Evolutionary conservation across 1,140 invertebrate species (phyloP).

Genomic region (Drosophila triauraria): DNA sequence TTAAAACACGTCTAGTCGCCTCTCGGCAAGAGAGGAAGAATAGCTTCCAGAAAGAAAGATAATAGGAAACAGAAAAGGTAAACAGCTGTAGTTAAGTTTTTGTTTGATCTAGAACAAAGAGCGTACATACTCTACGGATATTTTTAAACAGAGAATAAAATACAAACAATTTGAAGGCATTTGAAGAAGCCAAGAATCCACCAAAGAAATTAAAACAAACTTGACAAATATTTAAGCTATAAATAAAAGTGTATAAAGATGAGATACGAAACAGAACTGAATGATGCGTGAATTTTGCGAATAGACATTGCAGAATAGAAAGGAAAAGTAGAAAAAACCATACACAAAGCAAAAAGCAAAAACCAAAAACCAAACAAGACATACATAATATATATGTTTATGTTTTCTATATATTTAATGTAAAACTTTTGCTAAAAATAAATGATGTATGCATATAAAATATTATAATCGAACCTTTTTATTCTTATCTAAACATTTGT

Average conservation of each 20-base stretch:
- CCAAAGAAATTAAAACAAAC: slow-evolving; percentile 55
- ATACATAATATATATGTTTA: slow-evolving; percentile 69
- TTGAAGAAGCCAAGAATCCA: slow-evolving; percentile 51
- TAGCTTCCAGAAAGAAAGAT: slow-evolving; percentile 42
- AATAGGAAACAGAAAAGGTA: slow-evolving; percentile 36
- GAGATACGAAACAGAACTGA: slow-evolving; percentile 67
- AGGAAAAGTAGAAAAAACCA: slow-evolving; percentile 14
- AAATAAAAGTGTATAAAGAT: slow-evolving; percentile 55
- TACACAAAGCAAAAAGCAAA: slow-evolving; percentile 36
- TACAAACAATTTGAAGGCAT: slow-evolving; percentile 37
- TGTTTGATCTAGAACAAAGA: slow-evolving; percentile 55
- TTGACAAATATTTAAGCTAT: slow-evolving; percentile 70
- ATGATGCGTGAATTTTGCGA: slow-evolving; percentile 57
- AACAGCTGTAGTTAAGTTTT: slow-evolving; percentile 64
- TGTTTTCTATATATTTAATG: slow-evolving; percentile 58
- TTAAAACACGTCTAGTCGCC: slow-evolving; percentile 55
- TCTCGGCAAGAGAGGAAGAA: slow-evolving; percentile 27
- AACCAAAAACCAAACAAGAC: slow-evolving; percentile 22
- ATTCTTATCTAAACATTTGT: slow-evolving; percentile 36
- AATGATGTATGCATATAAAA: slow-evolving; percentile 63
- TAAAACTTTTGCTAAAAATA: slow-evolving; percentile 69
- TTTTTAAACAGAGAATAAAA: slow-evolving; percentile 52
- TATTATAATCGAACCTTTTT: slow-evolving; percentile 47
- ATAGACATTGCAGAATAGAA: slow-evolving; percentile 36
- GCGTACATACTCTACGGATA: slow-evolving; percentile 49